Percentiles rank a stretch among this genome's conserved stretches.
These are phyloP conservation scores for Fragum fragum DNA, from an alignment of 2,888 invertebrate genomes.

Conservation along the genomic window DNA sequence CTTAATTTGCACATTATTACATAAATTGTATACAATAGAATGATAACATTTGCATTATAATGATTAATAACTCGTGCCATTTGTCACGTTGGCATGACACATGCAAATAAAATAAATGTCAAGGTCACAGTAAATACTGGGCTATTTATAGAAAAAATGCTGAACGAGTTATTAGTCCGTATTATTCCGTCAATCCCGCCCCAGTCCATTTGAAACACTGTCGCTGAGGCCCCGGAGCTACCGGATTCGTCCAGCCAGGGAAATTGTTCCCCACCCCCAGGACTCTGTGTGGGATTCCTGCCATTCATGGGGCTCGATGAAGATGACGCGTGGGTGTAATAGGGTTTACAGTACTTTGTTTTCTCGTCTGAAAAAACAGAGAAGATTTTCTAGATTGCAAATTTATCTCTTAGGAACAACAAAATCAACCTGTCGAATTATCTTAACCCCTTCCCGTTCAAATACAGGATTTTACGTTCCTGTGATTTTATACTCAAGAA, in stretches of 20 bases:
- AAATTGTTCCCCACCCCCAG: background rate
- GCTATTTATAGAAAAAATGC: constrained; percentile 30
- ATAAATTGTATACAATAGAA: background rate
- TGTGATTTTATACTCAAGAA: too few relatives aligned
- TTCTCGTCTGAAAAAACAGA: constrained; percentile 64
- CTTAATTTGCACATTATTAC: background rate
- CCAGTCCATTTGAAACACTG: constrained; percentile 35
- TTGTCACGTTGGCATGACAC: constrained; percentile 25
- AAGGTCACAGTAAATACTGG: constrained; percentile 26
- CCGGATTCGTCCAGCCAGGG: constrained; percentile 24
- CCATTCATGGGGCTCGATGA: constrained; percentile 16
- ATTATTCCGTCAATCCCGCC: constrained; percentile 11
- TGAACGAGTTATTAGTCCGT: constrained; percentile 26
- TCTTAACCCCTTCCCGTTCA: too few relatives aligned
- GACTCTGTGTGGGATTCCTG: background rate
- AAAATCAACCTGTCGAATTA: too few relatives aligned
- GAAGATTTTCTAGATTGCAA: too few relatives aligned
- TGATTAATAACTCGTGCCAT: background rate
- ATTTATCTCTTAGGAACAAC: too few relatives aligned
- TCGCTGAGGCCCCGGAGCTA: constrained; percentile 17
- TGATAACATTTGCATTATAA: background rate
- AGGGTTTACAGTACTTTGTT: constrained; percentile 51
- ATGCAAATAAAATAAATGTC: constrained; percentile 18
- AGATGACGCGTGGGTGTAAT: background rate
- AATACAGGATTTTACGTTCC: too few relatives aligned